Conservation (phyloP, 2,888 invertebrate species). For the Hydrotaea diabolus region DNA sequence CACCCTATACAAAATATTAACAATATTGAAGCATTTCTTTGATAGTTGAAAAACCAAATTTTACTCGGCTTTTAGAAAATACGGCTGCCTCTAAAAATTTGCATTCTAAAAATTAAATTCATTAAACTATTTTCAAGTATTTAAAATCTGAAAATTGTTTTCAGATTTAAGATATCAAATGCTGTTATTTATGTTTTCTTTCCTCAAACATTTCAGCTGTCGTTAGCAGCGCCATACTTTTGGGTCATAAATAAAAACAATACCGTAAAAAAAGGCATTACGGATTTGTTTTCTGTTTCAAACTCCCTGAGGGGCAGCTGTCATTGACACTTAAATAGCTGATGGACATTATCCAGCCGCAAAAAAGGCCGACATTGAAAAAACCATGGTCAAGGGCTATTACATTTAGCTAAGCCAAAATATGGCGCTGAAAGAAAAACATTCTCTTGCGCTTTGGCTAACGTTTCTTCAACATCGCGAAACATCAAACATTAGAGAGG, state of each 20-base stretch:
- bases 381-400: constrained; percentile 3
- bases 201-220: not conserved
- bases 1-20: too few species aligned
- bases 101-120: too few species aligned
- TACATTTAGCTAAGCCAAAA: not conserved
- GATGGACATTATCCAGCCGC: not conserved
- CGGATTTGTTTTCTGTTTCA: not conserved
- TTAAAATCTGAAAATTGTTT: not conserved
- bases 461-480: not conserved
- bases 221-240: not conserved
- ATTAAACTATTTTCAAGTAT: too few species aligned
- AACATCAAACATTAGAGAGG: not conserved
- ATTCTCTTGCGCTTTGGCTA: not conserved
- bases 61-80: too few species aligned
- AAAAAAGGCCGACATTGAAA: not conserved
- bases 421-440: not conserved
- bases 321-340: constrained; percentile 1
- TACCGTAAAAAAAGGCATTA: not conserved
- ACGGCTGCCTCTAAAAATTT: too few species aligned
- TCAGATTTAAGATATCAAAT: too few species aligned
- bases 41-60: too few species aligned
- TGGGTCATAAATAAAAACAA: not conserved
- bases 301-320: not conserved
- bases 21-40: too few species aligned
- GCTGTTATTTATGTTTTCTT: too few species aligned